Evolutionary conservation across 2,888 invertebrate genomes (phyloP).

Genomic region (Alentia gelatinosa): DNA sequence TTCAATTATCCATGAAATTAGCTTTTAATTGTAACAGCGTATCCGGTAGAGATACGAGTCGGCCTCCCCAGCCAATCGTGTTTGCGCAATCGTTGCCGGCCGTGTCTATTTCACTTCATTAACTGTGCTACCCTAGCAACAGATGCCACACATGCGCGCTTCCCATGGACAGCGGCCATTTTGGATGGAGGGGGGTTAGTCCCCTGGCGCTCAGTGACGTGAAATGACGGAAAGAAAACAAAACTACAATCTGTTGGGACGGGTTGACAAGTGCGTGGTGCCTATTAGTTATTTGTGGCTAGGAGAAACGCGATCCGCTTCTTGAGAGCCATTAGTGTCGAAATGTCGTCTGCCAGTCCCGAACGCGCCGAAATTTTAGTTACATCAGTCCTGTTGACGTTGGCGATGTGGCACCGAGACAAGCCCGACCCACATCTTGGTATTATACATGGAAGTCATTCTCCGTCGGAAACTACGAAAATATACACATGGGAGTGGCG

Average conservation of each 20-base stretch:
- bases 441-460: not conserved
- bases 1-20: conserved; percentile 54
- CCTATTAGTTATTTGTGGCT: not conserved
- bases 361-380: not conserved
- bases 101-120: conserved; percentile 35
- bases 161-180: not conserved
- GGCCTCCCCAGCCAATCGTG: not conserved
- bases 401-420: not conserved
- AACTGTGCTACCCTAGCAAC: conserved; percentile 6
- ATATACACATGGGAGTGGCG: not conserved
- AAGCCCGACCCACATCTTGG: not conserved
- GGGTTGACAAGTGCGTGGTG: not conserved
- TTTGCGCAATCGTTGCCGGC: not conserved
- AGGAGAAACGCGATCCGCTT: not conserved
- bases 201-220: not conserved
- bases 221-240: not conserved
- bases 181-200: not conserved
- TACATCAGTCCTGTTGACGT: not conserved
- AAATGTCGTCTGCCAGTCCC: not conserved
- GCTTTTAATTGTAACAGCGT: conserved; percentile 53
- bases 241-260: not conserved
- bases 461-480: not conserved
- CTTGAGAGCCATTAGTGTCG: conserved; percentile 24
- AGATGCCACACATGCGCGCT: conserved; percentile 27
- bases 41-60: not conserved